Evolutionary conservation across 2,113 vertebrate genomes (phyloP).

Genomic region (Psophia crepitans): DNA sequence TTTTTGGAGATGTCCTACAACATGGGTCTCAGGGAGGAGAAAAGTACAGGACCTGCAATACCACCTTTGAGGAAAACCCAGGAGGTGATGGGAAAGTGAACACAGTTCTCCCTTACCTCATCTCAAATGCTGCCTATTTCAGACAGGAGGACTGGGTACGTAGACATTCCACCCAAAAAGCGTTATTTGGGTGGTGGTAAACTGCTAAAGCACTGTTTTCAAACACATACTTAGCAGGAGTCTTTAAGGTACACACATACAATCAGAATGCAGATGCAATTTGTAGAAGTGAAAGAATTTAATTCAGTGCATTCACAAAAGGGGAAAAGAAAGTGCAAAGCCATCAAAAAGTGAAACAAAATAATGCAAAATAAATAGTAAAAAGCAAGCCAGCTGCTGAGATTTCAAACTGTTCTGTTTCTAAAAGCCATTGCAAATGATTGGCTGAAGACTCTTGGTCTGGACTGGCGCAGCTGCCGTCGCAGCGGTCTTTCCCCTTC

Average conservation of each 20-base stretch:
- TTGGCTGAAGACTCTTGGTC: neutral
- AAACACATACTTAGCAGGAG: neutral
- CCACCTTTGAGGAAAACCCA: neutral
- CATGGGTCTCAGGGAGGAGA: neutral
- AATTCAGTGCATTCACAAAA: neutral
- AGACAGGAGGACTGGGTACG: neutral
- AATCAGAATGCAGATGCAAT: neutral
- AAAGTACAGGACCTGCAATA: neutral
- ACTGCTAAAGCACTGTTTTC: neutral
- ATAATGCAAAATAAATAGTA: neutral
- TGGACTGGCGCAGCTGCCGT: neutral
- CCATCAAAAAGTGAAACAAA: neutral
- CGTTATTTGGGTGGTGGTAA: neutral
- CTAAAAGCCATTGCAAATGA: neutral
- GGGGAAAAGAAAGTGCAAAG: neutral
- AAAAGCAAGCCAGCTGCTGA: neutral
- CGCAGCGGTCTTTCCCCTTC: neutral
- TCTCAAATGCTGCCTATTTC: neutral
- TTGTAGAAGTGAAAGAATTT: neutral
- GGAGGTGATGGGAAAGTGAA: neutral
- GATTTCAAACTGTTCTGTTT: neutral
- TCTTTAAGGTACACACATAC: neutral
- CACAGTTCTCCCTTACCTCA: neutral
- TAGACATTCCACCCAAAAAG: neutral
- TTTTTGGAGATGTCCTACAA: neutral